Conservation (phyloP, 2,888 invertebrate genomes). For the Perizoma flavofasciatum region DNA sequence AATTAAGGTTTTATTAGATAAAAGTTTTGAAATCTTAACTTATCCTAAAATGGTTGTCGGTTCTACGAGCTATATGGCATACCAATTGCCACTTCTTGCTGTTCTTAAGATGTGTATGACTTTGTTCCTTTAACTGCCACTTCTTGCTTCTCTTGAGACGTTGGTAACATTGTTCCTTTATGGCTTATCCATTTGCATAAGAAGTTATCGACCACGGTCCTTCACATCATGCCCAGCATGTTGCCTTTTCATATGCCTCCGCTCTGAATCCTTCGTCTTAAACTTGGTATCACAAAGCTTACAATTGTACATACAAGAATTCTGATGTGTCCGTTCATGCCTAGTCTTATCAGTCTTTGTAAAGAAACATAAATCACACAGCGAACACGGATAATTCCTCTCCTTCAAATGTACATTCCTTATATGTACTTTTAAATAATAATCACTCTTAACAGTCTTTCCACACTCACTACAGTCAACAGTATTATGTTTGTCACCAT, state of each 20-base stretch:
- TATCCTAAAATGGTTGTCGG: too few species aligned
- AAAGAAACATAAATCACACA: constrained; percentile 55
- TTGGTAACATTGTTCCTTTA: too few species aligned
- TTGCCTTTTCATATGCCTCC: constrained; percentile 53
- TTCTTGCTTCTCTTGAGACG: too few species aligned
- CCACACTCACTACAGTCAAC: constrained; percentile 50
- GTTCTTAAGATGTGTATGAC: too few species aligned
- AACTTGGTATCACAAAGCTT: constrained; percentile 51
- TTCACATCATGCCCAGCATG: not conserved
- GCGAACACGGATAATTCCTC: constrained; percentile 47
- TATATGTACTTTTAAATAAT: constrained; percentile 50
- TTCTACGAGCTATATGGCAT: too few species aligned
- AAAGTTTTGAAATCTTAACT: too few species aligned
- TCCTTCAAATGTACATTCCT: constrained; percentile 53
- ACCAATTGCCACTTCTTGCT: too few species aligned
- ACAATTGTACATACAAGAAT: constrained; percentile 49
- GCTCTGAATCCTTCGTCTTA: constrained; percentile 55
- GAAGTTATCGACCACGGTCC: too few species aligned
- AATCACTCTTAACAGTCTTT: constrained; percentile 45
- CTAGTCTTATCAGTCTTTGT: constrained; percentile 50
- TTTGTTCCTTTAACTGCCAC: too few species aligned
- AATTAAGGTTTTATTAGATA: too few species aligned
- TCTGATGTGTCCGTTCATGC: constrained; percentile 56
- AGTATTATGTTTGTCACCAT: constrained; percentile 44
- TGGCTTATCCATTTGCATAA: too few species aligned